phyloP scores from a whole-genome alignment of 2,888 invertebrate genomes.

The Zaprionus obscuricornis region DNA sequence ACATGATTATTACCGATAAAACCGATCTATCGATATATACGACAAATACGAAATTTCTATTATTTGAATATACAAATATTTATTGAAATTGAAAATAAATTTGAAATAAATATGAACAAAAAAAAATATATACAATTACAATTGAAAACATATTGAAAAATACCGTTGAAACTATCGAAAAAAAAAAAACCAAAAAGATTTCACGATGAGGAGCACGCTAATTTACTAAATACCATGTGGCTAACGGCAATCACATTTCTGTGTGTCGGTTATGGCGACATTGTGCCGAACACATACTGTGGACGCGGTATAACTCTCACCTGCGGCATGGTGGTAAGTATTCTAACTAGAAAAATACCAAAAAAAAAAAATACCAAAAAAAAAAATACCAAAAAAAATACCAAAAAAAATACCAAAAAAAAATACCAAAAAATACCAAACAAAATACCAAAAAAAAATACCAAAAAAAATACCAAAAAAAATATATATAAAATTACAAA shows the following conservation, averaged over 20 bases:
- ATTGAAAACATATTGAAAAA: slow-evolving; percentile 18
- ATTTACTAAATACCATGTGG: slow-evolving; percentile 99
- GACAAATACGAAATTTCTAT: too few species aligned
- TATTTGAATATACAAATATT: too few species aligned
- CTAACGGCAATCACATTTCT: slow-evolving; percentile 99
- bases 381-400: slow-evolving; percentile 3
- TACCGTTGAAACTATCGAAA: slow-evolving; percentile 52
- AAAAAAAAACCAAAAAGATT: slow-evolving; percentile 87
- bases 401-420: not conserved
- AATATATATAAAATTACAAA: not conserved
- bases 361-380: slow-evolving; percentile 15
- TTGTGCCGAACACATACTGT: slow-evolving; percentile 99
- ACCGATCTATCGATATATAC: too few species aligned
- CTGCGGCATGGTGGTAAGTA: slow-evolving; percentile 99
- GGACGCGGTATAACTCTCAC: slow-evolving; percentile 99
- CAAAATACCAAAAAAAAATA: slow-evolving; percentile 1
- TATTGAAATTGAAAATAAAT: too few species aligned
- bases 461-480: slow-evolving; percentile 8
- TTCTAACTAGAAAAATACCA: slow-evolving; percentile 55
- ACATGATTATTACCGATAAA: slow-evolving; percentile 7
- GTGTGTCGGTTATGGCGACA: slow-evolving; percentile 99
- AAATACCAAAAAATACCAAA: slow-evolving; percentile 20
- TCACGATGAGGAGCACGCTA: slow-evolving; percentile 99
- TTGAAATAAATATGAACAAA: too few species aligned
- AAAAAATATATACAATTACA: too few species aligned